Base-by-base conservation (phyloP, 2,888 invertebrate genomes). In the Calephelis perditalis region DNA sequence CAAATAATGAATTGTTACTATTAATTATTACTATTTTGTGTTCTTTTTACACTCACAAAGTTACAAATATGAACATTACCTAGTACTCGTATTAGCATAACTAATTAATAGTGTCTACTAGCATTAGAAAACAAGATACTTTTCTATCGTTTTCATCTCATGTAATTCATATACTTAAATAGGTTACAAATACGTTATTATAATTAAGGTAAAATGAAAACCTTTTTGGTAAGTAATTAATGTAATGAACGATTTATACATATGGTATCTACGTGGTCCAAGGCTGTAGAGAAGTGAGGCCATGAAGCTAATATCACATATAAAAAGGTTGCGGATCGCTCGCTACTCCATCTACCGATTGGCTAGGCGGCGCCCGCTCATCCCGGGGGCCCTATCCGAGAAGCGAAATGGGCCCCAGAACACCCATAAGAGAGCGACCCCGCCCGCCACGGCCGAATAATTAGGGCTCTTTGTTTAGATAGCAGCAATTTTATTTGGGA, bases 341-440 rank as follows among this genome's bases (percentile, higher is more conserved):
- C 86, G 88, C 79, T 87, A 69, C 81, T 86, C 86, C 86, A 87
- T 84, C 86, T 88, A 80, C 78, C 88, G 92, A 92, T 92, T 92
- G 92, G 92, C 91, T 91, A 92, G 92, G 92, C 92, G 92, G 92
- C 91, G 90, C 91, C 90, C 88, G 89, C 83, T 82, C 84, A 79
- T 92, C 92, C 86, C 88, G 75, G 79, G 92, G 92, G 91, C 82
- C 91, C 91, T 92, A 92, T 92, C 92, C 92, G 91, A 89, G 88
- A 88, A 91, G 90, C 91, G 89, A 91, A 92, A 93, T 92, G 91
- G 92, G 92, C 92, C 93, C 92, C 92, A 85, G 91, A 92, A 92
- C 92, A 92, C 92, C 92, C 92, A 92, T 92, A 92, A 93, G 92
- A 91, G 92, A 92, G 90, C 92, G 92, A 92, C 92, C 92, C 92